Conservation (phyloP, 2,113 vertebrate genomes). For the Tympanuchus pallidicinctus region DNA sequence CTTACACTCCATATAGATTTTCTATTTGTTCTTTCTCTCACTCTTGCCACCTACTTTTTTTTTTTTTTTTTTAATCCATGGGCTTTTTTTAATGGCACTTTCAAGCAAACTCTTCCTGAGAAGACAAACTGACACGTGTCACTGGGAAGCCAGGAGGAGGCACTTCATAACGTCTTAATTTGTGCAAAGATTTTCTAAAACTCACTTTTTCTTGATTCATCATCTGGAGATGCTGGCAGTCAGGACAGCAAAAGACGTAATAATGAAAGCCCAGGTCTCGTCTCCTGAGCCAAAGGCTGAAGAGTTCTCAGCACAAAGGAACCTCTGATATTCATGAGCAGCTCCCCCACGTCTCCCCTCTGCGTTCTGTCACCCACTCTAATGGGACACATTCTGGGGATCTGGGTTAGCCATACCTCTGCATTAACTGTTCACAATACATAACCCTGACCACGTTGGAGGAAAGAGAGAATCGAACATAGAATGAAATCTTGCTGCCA, state of each 20-base stretch:
- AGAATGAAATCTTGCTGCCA: not conserved
- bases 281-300: not conserved
- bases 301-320: not conserved
- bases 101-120: not conserved
- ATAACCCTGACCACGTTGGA: accelerated
- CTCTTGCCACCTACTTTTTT: not conserved
- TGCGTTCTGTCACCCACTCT: not conserved
- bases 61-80: not conserved
- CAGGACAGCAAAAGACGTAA: not conserved
- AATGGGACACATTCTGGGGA: not conserved
- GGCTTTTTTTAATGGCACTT: not conserved
- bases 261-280: not conserved
- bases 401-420: not conserved
- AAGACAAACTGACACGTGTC: not conserved
- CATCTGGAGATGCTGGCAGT: not conserved
- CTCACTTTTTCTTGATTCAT: not conserved
- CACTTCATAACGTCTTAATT: not conserved
- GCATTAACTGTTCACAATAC: not conserved
- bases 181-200: not conserved
- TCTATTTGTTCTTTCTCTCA: not conserved
- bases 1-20: not conserved
- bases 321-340: not conserved
- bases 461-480: not conserved
- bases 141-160: not conserved
- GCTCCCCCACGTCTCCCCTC: not conserved